These are phyloP conservation scores for Pseudeuparius sepicola DNA, from an alignment of 2,888 invertebrate genomes.

Conservation along the genomic window DNA sequence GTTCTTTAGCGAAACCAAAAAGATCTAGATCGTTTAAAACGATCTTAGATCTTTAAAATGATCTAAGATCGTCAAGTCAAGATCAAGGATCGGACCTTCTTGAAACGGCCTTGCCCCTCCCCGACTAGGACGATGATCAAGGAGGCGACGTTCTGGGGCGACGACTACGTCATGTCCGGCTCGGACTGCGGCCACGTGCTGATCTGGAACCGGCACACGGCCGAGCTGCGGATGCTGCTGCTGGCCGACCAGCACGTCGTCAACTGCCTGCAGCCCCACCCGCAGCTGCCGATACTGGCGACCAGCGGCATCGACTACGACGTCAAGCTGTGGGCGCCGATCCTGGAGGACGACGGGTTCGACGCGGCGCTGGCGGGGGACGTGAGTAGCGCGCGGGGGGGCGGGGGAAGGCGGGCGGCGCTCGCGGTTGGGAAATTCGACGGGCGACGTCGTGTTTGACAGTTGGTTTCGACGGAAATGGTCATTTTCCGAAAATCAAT, in stretches of 20 bases:
- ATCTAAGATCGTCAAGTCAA: no score
- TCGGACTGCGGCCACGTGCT: slow-evolving; percentile 84
- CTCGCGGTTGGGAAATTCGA: no score
- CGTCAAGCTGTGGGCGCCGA: slow-evolving; percentile 73
- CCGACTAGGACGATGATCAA: slow-evolving; percentile 81
- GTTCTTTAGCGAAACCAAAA: no score
- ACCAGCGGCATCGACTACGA: slow-evolving; percentile 86
- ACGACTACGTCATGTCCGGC: slow-evolving; percentile 73
- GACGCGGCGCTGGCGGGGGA: slow-evolving; percentile 53
- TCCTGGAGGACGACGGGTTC: slow-evolving; percentile 50
- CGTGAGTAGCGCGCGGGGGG: slow-evolving; percentile 46
- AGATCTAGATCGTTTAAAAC: no score
- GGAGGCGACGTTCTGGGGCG: slow-evolving; percentile 78
- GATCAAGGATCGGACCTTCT: no score
- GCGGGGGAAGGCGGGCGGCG: no score
- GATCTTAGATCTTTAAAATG: no score
- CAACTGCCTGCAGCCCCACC: slow-evolving; percentile 79
- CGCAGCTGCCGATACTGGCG: slow-evolving; percentile 61
- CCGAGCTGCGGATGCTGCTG: slow-evolving; percentile 60
- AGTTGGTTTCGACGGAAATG: no score
- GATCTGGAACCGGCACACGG: slow-evolving; percentile 65
- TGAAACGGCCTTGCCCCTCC: no score
- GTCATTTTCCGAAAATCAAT: no score
- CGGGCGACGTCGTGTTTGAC: no score
- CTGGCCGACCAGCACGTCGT: slow-evolving; percentile 76